Conservation (phyloP, 2,797 vertebrate genomes). For the Smutsia gigantea region DNA sequence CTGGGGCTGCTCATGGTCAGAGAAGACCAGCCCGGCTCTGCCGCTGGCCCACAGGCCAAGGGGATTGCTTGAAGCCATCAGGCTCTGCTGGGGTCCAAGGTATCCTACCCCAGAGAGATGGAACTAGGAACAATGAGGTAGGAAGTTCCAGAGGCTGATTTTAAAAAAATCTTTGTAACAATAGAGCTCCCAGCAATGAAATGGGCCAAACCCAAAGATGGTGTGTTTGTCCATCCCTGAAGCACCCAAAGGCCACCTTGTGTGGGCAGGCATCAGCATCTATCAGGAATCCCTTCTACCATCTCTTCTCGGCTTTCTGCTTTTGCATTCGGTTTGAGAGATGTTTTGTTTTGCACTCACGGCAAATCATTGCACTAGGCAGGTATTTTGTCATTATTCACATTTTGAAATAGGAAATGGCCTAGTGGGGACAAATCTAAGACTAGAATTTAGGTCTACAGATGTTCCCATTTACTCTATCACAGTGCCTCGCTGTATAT, state of each 20-base stretch:
- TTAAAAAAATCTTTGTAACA: background rate
- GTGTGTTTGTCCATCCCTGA: background rate
- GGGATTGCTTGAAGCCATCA: background rate
- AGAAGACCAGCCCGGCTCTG: background rate
- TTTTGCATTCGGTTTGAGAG: background rate
- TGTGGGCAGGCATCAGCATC: accelerated
- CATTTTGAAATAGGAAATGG: background rate
- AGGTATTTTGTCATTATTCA: background rate
- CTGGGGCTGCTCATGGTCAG: background rate
- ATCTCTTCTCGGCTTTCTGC: background rate
- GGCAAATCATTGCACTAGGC: background rate
- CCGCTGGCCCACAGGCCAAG: no score
- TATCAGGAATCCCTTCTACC: background rate
- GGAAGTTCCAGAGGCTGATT: accelerated
- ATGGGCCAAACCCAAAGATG: background rate
- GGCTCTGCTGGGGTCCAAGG: no score
- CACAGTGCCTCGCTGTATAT: background rate
- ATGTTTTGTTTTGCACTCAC: background rate
- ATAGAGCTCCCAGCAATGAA: background rate
- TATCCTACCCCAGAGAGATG: background rate
- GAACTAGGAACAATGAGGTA: background rate
- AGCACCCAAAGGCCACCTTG: background rate
- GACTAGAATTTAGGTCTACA: background rate
- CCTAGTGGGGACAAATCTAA: background rate
- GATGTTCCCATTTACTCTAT: background rate